Conservation (phyloP, 2,888 invertebrate species). For the Lepidonotus clava region DNA sequence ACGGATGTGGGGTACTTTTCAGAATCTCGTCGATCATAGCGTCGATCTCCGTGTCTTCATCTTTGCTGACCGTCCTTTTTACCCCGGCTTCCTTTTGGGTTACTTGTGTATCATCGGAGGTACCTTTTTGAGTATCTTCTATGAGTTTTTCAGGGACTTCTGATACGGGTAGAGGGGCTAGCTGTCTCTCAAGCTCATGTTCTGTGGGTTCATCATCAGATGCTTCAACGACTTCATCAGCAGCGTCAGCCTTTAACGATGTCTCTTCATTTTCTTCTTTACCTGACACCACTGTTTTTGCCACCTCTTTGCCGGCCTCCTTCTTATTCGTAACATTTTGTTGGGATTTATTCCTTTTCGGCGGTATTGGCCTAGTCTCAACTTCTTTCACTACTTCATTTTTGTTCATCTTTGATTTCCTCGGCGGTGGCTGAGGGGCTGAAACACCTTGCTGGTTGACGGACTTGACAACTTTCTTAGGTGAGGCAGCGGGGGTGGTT, state of each 20-base stretch:
- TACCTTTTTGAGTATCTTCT: no score
- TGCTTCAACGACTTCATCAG: no score
- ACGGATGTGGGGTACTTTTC: conserved; percentile 63
- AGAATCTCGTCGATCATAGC: conserved; percentile 77
- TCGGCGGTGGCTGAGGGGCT: not conserved
- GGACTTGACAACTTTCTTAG: not conserved
- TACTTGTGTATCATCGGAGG: no score
- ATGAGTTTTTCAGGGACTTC: no score
- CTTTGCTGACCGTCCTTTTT: conserved; percentile 51
- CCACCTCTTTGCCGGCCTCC: not conserved
- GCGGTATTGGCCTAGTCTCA: not conserved
- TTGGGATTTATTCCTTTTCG: not conserved
- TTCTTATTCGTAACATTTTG: not conserved
- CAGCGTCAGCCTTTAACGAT: no score
- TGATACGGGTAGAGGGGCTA: no score
- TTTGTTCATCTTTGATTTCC: conserved; percentile 43
- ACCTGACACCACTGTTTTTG: no score
- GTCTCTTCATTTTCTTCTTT: no score
- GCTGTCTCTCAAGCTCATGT: no score
- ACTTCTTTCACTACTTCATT: not conserved
- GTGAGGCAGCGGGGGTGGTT: conserved; percentile 11
- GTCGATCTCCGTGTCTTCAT: conserved; percentile 71
- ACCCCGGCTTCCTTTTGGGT: no score
- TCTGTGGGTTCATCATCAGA: no score
- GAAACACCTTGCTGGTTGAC: not conserved